A percentile compares a stretch with the other conserved stretches of the same genome.
Conservation (phyloP, 1,140 invertebrate species). For the Drosophila parvula region DNA sequence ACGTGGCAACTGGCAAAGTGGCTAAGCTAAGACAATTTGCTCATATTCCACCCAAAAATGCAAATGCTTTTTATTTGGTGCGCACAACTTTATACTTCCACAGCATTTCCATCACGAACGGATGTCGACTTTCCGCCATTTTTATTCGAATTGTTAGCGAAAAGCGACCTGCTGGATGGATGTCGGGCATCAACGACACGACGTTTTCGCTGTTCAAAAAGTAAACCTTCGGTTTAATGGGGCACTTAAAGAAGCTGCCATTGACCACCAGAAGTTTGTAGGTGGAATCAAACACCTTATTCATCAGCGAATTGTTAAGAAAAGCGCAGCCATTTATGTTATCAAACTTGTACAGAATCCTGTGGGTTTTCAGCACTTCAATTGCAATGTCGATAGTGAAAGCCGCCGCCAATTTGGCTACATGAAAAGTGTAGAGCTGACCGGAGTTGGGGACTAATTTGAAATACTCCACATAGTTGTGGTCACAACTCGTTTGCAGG, state of each 20-base stretch:
- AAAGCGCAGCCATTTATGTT: slow-evolving; percentile 50
- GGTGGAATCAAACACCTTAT: slow-evolving; percentile 5
- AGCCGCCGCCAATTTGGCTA: neutral
- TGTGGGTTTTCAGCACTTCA: slow-evolving; percentile 16
- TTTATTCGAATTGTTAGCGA: slow-evolving; percentile 18
- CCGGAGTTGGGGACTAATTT: slow-evolving; percentile 3
- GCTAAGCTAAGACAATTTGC: slow-evolving; percentile 46
- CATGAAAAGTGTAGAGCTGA: slow-evolving; percentile 31
- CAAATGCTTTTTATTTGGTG: slow-evolving; percentile 57
- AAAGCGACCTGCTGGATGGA: slow-evolving; percentile 36
- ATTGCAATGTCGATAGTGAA: slow-evolving; percentile 40
- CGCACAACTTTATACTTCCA: slow-evolving; percentile 48
- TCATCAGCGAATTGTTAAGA: slow-evolving; percentile 28
- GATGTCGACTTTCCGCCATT: slow-evolving; percentile 7
- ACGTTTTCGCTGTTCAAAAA: slow-evolving; percentile 6
- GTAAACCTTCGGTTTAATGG: slow-evolving; percentile 43
- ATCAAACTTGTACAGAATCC: slow-evolving; percentile 31
- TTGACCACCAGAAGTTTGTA: slow-evolving; percentile 53
- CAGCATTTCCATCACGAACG: slow-evolving; percentile 50
- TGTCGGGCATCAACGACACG: neutral
- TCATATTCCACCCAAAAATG: slow-evolving; percentile 3
- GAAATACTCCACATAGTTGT: slow-evolving; percentile 49
- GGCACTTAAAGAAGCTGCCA: slow-evolving; percentile 50
- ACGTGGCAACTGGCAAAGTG: no score
- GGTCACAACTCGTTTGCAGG: slow-evolving; percentile 34